Conservation (phyloP, 2,113 vertebrate species). For the Calypte anna region DNA sequence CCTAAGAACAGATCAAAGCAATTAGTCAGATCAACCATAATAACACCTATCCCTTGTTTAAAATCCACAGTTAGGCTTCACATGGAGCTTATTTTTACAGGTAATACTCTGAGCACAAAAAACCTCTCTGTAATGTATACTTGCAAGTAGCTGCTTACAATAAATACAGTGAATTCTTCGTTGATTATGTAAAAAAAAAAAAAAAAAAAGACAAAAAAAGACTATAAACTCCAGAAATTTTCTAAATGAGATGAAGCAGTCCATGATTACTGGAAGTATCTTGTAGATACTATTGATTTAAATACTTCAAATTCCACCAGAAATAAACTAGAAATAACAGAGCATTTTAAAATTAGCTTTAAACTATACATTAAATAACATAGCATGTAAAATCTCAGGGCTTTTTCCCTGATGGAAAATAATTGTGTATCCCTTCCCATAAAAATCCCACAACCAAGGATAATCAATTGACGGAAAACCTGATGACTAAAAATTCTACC, state of each 20-base stretch:
- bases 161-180: not conserved
- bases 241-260: not conserved
- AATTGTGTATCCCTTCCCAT: conserved; percentile 47
- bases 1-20: not conserved
- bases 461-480: conserved; percentile 66
- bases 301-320: not conserved
- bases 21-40: not conserved
- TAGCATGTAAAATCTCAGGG: not conserved
- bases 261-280: not conserved
- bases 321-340: not conserved
- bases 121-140: not conserved
- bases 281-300: not conserved
- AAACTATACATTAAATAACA: not conserved
- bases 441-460: conserved; percentile 56
- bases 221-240: not conserved
- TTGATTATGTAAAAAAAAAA: not conserved
- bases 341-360: not conserved
- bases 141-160: not conserved
- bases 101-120: not conserved
- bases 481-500: conserved; percentile 70
- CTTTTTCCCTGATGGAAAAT: not conserved
- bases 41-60: not conserved
- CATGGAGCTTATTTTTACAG: not conserved
- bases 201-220: not conserved
- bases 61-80: not conserved